These are phyloP conservation scores for Drosophila auraria DNA, from an alignment of 1,140 invertebrate genomes.

Conservation along the genomic window DNA sequence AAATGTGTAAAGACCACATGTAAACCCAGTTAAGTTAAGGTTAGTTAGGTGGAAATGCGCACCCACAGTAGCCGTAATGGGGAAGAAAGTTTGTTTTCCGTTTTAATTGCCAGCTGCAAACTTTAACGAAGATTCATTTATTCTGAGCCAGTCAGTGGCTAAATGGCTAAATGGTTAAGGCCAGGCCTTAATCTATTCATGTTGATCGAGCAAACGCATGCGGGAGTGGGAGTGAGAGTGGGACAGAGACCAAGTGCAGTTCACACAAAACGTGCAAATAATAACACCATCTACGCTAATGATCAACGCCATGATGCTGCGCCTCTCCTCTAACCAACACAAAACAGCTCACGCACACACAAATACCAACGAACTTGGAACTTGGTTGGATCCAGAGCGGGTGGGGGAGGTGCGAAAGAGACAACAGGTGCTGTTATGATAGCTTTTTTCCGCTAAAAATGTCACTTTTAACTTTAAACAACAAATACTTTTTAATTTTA, in stretches of 20 bases:
- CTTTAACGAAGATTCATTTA: conserved; percentile 56
- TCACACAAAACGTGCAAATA: conserved; percentile 80
- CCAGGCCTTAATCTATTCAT: conserved; percentile 69
- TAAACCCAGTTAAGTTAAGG: background rate
- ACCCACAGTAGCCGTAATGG: background rate
- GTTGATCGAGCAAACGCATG: conserved; percentile 53
- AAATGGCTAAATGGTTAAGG: conserved; percentile 22
- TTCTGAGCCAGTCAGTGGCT: conserved; percentile 30
- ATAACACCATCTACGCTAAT: conserved; percentile 82
- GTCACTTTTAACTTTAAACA: background rate
- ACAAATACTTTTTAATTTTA: too few species aligned
- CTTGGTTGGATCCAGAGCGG: background rate
- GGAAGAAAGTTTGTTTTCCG: conserved; percentile 44
- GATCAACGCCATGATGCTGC: conserved; percentile 68
- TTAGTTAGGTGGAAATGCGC: background rate
- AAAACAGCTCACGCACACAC: conserved; percentile 45
- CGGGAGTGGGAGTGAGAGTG: background rate
- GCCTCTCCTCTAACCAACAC: conserved; percentile 25
- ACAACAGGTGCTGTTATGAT: background rate
- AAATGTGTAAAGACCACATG: background rate
- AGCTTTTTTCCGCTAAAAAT: background rate
- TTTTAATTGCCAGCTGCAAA: conserved; percentile 61
- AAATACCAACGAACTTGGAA: background rate
- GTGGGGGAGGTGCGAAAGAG: background rate
- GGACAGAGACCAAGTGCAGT: conserved; percentile 64